Evolutionary conservation across 2,113 vertebrate genomes (phyloP), one percentile per base, ranked within the genome.

Genomic region (Mormyrus iriodes): DNA sequence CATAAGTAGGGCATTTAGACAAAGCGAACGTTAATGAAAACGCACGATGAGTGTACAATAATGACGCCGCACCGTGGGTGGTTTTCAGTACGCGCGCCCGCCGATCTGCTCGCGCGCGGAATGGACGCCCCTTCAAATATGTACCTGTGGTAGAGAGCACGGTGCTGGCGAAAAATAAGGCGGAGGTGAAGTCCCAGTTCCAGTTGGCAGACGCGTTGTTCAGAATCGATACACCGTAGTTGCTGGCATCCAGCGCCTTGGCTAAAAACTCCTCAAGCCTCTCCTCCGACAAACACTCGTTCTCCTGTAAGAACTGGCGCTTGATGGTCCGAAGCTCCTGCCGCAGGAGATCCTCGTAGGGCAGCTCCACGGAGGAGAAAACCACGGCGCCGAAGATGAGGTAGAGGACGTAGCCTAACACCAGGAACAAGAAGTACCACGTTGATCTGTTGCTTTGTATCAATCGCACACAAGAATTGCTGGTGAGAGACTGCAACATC

Each of bases 101-200:
- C 55, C 21, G 65, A 31, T 69, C 65, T 2, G 27, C 65, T 27
- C 12, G 27, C 31, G n/a, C 31, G 12, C 9, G 55, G 39, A 39
- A 61, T 61, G 55, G 55, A n/a, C 55, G 55, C 7, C 55, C 55
- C n/a, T 76, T 42, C n/a, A 7, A 27, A 27, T 5, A n/a, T 94
- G 92, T 89, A 99, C 98, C 98, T 93, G 98, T 99, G 92, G 98
- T 99, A 92, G 98, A 98, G 58, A 99, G 95, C 90, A 99, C 97
- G 0, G 98, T 99, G 96, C 97, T 99, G 88, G 97, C 97, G 88
- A 99, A 99, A 93, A 99, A 99, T 90, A 99, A 95, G 0, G 98
- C 96, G 0, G 98, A 99, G 90, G 97, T 97, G 95, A 99, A 99
- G 96, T 99, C 98, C 98, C 98, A 99, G 95, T 98, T 99, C 97